Evolutionary conservation across 2,113 vertebrate genomes (phyloP), one percentile per base, ranked within the genome.

Genomic region (human (Homo sapiens)): DNA sequence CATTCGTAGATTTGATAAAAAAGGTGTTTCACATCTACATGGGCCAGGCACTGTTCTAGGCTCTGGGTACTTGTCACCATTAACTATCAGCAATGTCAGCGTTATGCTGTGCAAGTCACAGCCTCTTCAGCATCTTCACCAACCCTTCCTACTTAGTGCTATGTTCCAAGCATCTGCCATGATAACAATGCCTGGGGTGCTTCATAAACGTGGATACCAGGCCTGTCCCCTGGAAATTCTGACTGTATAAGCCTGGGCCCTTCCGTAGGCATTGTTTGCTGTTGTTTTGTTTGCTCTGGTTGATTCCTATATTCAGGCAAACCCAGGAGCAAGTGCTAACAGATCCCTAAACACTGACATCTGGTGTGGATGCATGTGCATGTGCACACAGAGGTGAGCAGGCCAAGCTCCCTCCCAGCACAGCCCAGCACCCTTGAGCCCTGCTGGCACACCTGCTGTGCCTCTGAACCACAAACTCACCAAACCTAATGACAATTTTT

Each of bases 401-500:
- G n/a, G 13, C 52, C 17, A 8, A 45, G 57, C 8, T 30, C 1
- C 30, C 55, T 83, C 57, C 45, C 18, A 50, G 48, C 20, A 57
- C 35, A 87, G 86, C n/a, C 50, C 38, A 57, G 64, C 35, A 35
- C 89, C 95, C 95, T 61, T 3, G 0, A 76, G 22, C 40, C 96
- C 79, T 78, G 27, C 23, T 17, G 18, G 20, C 79, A 32, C 23
- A 72, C 86, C 90, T 52, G 82, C 93, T 76, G 52, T 45, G 90
- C 52, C 55, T 80, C 38, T 82, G 43, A 87, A 43, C 78, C 35
- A 96, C 86, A 97, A 88, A 97, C 73, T 93, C 80, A 95, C 85
- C 95, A 94, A 97, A 95, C 81, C 90, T 97, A 97, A 98, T 87
- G 72, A 97, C 20, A 50, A 52, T 94, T 92, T 90, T 92, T 92